Evolutionary conservation across 2,113 vertebrate genomes (phyloP).

Genomic region (Xenus cinereus): DNA sequence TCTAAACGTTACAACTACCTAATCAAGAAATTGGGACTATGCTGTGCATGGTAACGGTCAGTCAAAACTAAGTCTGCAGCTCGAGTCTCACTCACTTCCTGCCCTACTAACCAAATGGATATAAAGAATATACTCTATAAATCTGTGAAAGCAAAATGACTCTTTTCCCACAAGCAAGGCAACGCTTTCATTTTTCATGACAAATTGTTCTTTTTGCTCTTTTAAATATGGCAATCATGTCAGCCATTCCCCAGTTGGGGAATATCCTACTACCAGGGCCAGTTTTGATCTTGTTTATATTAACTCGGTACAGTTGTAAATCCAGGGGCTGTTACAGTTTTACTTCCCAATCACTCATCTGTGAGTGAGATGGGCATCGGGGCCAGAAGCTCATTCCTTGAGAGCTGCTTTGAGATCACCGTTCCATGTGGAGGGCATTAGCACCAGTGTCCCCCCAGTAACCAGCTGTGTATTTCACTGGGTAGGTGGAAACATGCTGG

Average conservation of each 20-base stretch:
- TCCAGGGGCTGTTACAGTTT: not conserved
- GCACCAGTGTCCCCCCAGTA: not conserved
- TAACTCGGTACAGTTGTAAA: not conserved
- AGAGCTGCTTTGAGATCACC: not conserved
- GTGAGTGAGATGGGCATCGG: not conserved
- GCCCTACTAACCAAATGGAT: not conserved
- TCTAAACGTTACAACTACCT: not conserved
- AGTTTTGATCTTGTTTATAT: slow-evolving; percentile 18
- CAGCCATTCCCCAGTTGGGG: not conserved
- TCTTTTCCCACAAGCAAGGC: slow-evolving; percentile 8
- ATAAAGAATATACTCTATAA: not conserved
- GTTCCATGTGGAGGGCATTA: not conserved
- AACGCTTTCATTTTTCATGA: not conserved
- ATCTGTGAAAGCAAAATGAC: not conserved
- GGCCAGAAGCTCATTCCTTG: not conserved
- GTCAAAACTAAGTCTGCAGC: not conserved
- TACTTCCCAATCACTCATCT: not conserved
- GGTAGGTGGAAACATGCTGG: not conserved
- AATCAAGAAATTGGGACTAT: not conserved
- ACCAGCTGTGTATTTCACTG: not conserved
- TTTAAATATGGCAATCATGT: slow-evolving; percentile 7
- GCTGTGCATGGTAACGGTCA: not conserved
- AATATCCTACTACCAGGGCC: not conserved
- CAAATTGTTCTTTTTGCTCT: not conserved
- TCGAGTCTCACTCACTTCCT: not conserved